Conservation (phyloP, 2,888 invertebrate species). For the Gastracanthus pulcherrimus region DNA sequence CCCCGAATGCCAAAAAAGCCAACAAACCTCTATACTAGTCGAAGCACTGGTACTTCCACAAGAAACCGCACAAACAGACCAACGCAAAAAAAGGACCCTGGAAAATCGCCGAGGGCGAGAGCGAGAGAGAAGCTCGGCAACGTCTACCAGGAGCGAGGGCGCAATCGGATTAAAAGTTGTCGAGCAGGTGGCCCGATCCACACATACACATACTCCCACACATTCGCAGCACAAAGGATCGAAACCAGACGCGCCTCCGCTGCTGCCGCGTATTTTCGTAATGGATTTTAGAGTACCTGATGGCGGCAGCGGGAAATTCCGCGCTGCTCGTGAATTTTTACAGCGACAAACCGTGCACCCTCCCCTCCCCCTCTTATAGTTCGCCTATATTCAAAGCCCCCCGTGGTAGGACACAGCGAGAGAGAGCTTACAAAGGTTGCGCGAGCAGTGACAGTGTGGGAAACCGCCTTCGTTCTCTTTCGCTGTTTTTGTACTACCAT, state of each 20-base stretch:
- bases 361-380: too few relatives aligned
- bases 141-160: not conserved
- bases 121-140: not conserved
- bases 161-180: slow-evolving; percentile 66
- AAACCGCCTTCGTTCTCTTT: too few relatives aligned
- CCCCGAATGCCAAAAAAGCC: too few relatives aligned
- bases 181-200: slow-evolving; percentile 48
- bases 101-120: not conserved
- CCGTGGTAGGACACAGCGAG: not conserved
- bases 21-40: too few relatives aligned
- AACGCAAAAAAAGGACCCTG: not conserved
- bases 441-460: not conserved
- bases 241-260: slow-evolving; percentile 42
- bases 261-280: slow-evolving; percentile 62
- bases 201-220: too few relatives aligned
- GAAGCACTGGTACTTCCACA: too few relatives aligned
- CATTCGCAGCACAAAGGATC: not conserved
- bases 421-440: not conserved
- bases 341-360: slow-evolving; percentile 32
- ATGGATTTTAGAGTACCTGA: slow-evolving; percentile 72
- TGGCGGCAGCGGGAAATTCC: slow-evolving; percentile 18
- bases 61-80: not conserved
- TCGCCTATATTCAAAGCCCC: slow-evolving; percentile 9
- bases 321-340: slow-evolving; percentile 57
- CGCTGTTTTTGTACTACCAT: not conserved